A percentile compares a stretch with the other conserved stretches of the same genome.
These are phyloP conservation scores for Operophtera brumata DNA, from an alignment of 2,888 invertebrate genomes.

Conservation along the genomic window DNA sequence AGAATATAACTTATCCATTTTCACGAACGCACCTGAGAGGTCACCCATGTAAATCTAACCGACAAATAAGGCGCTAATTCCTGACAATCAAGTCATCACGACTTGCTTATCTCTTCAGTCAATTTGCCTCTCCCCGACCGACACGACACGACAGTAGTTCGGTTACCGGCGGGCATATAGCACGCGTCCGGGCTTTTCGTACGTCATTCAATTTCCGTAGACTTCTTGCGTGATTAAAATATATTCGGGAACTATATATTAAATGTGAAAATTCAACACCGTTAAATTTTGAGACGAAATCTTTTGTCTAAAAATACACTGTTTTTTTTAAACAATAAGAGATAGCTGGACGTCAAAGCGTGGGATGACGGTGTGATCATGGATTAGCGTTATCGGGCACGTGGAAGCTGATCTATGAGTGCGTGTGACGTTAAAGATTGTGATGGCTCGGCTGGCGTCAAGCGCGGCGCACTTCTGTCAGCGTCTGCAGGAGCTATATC, in stretches of 20 bases:
- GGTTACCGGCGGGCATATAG: constrained; percentile 28
- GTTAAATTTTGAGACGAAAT: background rate
- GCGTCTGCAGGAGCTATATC: constrained; percentile 69
- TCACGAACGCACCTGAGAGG: constrained; percentile 1
- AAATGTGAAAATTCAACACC: too few relatives aligned
- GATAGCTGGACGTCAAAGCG: constrained; percentile 25
- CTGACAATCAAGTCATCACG: constrained; percentile 22
- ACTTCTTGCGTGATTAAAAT: background rate
- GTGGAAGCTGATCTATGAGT: constrained; percentile 29
- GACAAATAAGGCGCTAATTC: constrained; percentile 18
- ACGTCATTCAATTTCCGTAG: background rate
- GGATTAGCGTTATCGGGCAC: constrained; percentile 44
- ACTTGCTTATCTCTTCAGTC: constrained; percentile 23
- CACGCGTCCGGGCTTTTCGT: constrained; percentile 31
- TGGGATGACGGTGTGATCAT: constrained; percentile 28
- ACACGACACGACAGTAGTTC: constrained; percentile 33
- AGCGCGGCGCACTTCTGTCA: constrained; percentile 70
- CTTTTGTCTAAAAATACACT: constrained; percentile 1
- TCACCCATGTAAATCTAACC: constrained; percentile 10
- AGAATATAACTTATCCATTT: background rate
- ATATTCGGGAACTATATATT: background rate
- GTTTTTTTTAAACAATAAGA: constrained; percentile 12
- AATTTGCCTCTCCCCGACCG: constrained; percentile 10
- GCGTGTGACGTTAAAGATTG: constrained; percentile 17
- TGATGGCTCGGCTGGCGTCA: constrained; percentile 66